Percentiles rank a stretch among this genome's conserved stretches.
Conservation (phyloP, 2,113 vertebrate species). For the Eptesicus fuscus region DNA sequence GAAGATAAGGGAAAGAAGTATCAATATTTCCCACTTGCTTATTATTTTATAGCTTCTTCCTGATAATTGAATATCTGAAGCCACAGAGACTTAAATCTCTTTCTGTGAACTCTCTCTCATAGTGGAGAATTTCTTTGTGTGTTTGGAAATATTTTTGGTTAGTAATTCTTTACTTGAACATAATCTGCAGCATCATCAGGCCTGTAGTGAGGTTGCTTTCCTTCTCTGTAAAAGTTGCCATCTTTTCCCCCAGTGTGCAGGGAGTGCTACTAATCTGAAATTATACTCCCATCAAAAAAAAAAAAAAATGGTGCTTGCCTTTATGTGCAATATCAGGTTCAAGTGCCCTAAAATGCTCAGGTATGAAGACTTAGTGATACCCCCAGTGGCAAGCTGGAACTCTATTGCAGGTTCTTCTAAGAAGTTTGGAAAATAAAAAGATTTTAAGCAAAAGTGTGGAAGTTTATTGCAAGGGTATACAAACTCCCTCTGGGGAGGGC, state of each 20-base stretch:
- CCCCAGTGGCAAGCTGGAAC: too few relatives aligned
- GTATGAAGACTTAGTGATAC: not conserved
- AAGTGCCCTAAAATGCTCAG: not conserved
- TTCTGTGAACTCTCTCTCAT: not conserved
- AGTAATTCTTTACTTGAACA: not conserved
- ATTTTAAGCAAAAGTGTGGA: too few relatives aligned
- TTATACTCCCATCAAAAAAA: not conserved
- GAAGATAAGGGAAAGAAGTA: not conserved
- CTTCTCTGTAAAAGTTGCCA: not conserved
- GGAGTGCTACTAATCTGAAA: not conserved
- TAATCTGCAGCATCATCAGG: too few relatives aligned
- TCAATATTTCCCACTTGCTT: not conserved
- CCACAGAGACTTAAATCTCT: not conserved
- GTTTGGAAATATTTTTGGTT: not conserved
- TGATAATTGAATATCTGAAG: not conserved
- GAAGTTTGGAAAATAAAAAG: too few relatives aligned
- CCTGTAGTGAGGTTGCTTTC: not conserved
- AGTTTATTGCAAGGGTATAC: too few relatives aligned
- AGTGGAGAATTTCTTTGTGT: not conserved
- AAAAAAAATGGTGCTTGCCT: not conserved
- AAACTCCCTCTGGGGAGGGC: too few relatives aligned
- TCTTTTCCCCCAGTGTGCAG: not conserved
- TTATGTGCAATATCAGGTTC: not conserved
- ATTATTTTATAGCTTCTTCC: not conserved
- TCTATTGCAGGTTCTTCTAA: too few relatives aligned